Evolutionary conservation across 2,888 invertebrate genomes (phyloP), one percentile per base, ranked within the genome.

Genomic region (Arge pagana): DNA sequence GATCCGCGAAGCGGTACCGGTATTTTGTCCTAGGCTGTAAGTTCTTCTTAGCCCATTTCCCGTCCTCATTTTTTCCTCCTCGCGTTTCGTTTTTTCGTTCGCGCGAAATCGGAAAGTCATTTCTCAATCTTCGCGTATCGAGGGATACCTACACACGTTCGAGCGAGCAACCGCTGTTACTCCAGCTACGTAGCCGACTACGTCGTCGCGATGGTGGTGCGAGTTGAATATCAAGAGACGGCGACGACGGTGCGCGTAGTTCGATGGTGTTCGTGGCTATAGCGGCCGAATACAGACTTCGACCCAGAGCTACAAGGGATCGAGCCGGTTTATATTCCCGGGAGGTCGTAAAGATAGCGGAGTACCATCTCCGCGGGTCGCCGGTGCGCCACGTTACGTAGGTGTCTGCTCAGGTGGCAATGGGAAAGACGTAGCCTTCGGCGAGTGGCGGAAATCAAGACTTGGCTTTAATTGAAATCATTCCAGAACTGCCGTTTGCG

Each of bases 291-390:
- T 45, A 23, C 45, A 11, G 45, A 45, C 45, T 45, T 35, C 35
- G 45, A n/a, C 15, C 48, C 39, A 16, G 45, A 30, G 42, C 39
- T 62, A 64, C 58, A 60, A 58, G 53, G 68, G 68, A 70, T 70
- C 70, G 69, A 64, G 62, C 59, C 63, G 62, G 61, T 70, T 68
- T 68, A 70, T 65, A 68, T 66, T 63, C 63, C 62, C 59, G 53
- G 61, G 60, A 66, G 66, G 63, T 66, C 64, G 64, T 67, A 69
- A 70, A 70, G 70, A 69, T 70, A 70, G 63, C 58, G 36, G 55
- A 52, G 36, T 56, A 55, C 60, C 59, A 50, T 54, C 53, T 45
- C 33, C 24, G 31, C 45, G 45, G 45, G 45, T 45, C 16, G 21
- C 45, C 45, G 31, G 31, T 15, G 31, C 33, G 23, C 21, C 31